These are phyloP conservation scores for Cryptocheilus praepositus DNA, from an alignment of 2,888 invertebrate species.

Conservation along the genomic window DNA sequence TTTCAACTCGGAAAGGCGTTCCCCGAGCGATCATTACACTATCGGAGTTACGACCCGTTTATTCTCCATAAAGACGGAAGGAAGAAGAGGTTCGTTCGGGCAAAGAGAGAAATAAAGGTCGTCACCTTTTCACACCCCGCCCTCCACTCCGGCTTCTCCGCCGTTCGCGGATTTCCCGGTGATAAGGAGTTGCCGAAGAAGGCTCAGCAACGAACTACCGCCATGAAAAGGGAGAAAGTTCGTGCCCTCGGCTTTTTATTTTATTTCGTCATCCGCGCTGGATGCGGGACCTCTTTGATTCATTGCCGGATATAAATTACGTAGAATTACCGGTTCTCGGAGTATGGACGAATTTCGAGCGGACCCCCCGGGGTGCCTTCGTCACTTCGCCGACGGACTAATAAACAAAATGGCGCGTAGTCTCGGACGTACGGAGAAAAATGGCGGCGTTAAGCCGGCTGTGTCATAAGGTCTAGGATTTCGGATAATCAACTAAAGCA, in stretches of 20 bases:
- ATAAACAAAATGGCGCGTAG: no score
- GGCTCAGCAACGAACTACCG: background rate
- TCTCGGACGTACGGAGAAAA: background rate
- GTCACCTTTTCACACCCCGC: constrained; percentile 11
- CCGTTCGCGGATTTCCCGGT: constrained; percentile 12
- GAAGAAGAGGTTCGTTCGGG: constrained; percentile 13
- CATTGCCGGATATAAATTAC: constrained; percentile 10
- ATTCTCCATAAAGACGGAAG: constrained; percentile 41
- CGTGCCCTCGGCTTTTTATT: constrained; percentile 13
- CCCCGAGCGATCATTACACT: constrained; percentile 43
- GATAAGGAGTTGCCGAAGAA: background rate
- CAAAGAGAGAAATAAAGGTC: constrained; percentile 30
- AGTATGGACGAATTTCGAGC: constrained; percentile 21
- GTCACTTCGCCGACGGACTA: no score
- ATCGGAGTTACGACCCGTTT: constrained; percentile 49
- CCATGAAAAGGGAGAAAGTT: background rate
- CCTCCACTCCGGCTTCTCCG: background rate
- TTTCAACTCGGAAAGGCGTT: constrained; percentile 29
- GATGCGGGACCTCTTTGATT: constrained; percentile 5
- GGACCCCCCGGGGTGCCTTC: no score
- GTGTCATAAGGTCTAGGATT: no score
- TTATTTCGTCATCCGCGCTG: constrained; percentile 22
- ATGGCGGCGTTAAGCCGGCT: background rate
- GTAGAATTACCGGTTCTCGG: constrained; percentile 4
- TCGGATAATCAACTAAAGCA: no score